Evolutionary conservation across 2,888 invertebrate genomes (phyloP), one percentile per base, ranked within the genome.

Genomic region (Heteropelma amictum): DNA sequence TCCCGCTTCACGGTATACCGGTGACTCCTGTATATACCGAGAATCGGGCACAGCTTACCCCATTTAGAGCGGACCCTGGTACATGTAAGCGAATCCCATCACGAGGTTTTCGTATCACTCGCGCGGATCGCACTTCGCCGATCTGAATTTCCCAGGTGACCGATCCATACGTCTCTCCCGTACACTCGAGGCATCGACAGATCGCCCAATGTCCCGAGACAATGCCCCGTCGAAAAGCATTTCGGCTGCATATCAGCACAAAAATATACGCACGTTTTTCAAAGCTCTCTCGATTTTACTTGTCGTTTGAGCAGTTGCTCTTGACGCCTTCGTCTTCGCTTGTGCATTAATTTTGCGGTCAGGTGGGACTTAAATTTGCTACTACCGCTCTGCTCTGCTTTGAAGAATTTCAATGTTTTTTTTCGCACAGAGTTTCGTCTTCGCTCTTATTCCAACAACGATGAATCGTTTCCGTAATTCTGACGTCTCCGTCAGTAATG

Each of bases 1-100:
- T 81, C 77, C 77, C 80, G 79, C 77, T 78, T 80, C 79, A 78
- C 76, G 65, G 77, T 64, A 67, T 72, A 70, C 72, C 30, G 78
- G 68, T 77, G 70, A 71, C 73, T 71, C 76, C 71, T 71, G 35
- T 35, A 12, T 12, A 71, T 67, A 61, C 67, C 71, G 65, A n/a
- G 65, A 8, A 60, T 56, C 75, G 65, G 49, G 40, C 49, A 33
- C 61, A 12, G 38, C 64, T 53, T 38, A 26, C 64, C 26, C 14
- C 45, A 14, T 42, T 38, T 54, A 47, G 30, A 21, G 45, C 23
- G 53, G 26, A 17, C 53, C n/a, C n/a, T 42, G 26, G 28, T 8
- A 21, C 58, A 49, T 38, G 38, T n/a, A n/a, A 47, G 58, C 28
- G 56, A 56, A 68, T 35, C 65, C 65, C 47, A 68, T 49, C 68